Percentiles rank a stretch among this genome's conserved stretches.
phyloP scores from a whole-genome alignment of 30 jellyfish, hydroid and myxozoan species.

The Thelohanellus kitauei region DNA sequence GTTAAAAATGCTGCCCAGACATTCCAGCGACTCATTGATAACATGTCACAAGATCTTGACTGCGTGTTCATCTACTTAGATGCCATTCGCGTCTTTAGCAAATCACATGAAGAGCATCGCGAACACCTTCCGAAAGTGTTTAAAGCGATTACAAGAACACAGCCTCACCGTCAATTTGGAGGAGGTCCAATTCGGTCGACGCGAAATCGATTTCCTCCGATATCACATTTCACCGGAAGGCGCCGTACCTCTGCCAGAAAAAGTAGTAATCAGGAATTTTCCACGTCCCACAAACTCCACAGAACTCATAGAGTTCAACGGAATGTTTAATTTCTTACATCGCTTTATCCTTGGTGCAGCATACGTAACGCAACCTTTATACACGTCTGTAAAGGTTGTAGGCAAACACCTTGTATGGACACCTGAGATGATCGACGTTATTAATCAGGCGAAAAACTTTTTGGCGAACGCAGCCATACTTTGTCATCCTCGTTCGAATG shows the following conservation, averaged over 20 bases:
- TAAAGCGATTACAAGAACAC: constrained; percentile 3
- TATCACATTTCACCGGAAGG: constrained; percentile 1
- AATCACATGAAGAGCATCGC: constrained; percentile 5
- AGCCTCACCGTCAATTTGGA: constrained; percentile 4
- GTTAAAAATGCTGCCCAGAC: too few relatives aligned
- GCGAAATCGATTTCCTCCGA: constrained; percentile 3
- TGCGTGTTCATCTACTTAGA: too few relatives aligned
- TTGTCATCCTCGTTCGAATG: constrained; percentile 5
- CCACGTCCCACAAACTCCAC: constrained; percentile 3
- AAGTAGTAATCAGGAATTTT: constrained; percentile 1
- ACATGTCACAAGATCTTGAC: too few relatives aligned
- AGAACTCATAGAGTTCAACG: constrained; percentile 9
- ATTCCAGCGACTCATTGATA: too few relatives aligned
- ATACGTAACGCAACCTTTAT: constrained; percentile 4
- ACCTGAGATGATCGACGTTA: constrained; percentile 3
- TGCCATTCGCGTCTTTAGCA: too few relatives aligned
- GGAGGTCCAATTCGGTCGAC: constrained; percentile 3
- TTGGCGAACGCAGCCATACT: constrained; percentile 6
- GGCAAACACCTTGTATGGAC: not conserved
- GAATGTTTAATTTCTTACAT: constrained; percentile 10
- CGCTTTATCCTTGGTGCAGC: constrained; percentile 13
- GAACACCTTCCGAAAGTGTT: not conserved
- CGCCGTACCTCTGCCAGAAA: constrained; percentile 1
- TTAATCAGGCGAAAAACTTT: constrained; percentile 1
- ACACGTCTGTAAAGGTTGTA: constrained; percentile 2